phyloP scores from a whole-genome alignment of 2,888 invertebrate genomes.

The Polyommatus iphigenia region DNA sequence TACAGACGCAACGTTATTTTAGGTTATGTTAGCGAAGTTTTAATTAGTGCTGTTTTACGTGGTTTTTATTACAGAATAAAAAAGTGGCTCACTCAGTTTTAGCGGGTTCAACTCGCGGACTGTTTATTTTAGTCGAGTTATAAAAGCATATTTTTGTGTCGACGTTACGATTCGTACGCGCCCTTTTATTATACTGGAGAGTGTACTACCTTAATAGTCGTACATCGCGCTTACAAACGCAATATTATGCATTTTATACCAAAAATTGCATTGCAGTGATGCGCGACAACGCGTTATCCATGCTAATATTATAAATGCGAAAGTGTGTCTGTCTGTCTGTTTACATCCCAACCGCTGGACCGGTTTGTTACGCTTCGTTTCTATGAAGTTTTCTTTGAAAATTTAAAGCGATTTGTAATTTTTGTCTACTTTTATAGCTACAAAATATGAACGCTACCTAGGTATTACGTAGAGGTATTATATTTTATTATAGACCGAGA shows the following conservation, averaged over 20 bases:
- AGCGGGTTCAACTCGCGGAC: background rate
- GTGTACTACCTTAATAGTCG: background rate
- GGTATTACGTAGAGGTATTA: background rate
- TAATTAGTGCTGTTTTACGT: background rate
- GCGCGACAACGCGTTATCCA: too few species aligned
- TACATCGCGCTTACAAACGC: too few species aligned
- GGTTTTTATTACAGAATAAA: slow-evolving; percentile 11
- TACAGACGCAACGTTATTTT: background rate
- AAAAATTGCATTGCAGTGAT: too few species aligned
- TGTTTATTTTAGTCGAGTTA: slow-evolving; percentile 11
- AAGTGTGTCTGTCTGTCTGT: too few species aligned
- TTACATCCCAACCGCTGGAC: too few species aligned
- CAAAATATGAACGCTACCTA: background rate
- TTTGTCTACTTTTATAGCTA: background rate
- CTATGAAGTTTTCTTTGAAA: background rate
- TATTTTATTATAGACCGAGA: background rate
- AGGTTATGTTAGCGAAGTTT: slow-evolving; percentile 1
- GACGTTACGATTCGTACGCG: background rate
- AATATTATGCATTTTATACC: too few species aligned
- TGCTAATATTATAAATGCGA: too few species aligned
- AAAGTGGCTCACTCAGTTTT: background rate
- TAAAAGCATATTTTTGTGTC: background rate
- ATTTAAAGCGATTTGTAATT: background rate
- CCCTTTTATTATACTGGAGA: background rate
- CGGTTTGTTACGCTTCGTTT: too few species aligned